These are phyloP conservation scores for Pachliopta kotzebuea DNA, from an alignment of 2,888 invertebrate genomes.

Conservation along the genomic window DNA sequence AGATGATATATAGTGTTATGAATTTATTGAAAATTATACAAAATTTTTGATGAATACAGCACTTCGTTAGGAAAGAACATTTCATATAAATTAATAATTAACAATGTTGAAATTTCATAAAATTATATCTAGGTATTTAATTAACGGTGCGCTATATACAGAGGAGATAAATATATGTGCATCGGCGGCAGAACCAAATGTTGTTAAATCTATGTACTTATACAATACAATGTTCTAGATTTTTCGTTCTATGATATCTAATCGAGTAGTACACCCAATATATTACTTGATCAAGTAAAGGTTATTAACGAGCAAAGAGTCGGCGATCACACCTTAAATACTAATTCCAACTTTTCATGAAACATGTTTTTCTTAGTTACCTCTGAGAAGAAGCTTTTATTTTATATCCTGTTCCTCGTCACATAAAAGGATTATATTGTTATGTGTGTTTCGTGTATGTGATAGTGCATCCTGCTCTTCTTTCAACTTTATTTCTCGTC, in stretches of 20 bases:
- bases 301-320: neutral
- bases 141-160: constrained; percentile 31
- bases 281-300: neutral
- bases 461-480: neutral
- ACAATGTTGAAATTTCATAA: constrained; percentile 16
- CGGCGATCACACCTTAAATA: neutral
- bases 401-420: neutral
- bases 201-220: neutral
- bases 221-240: neutral
- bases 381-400: neutral
- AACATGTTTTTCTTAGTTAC: neutral
- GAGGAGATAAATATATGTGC: constrained; percentile 26
- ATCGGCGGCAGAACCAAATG: constrained; percentile 21
- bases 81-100: constrained; percentile 18
- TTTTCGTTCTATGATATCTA: neutral
- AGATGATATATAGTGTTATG: constrained; percentile 33
- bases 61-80: constrained; percentile 31
- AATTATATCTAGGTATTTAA: constrained; percentile 27
- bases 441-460: neutral
- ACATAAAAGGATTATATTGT: neutral
- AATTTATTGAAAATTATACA: constrained; percentile 47
- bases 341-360: neutral
- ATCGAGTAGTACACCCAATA: neutral
- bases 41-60: constrained; percentile 39
- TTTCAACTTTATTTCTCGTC: neutral